Conservation (phyloP, 2,113 vertebrate genomes). For the Urocitellus parryii region DNA sequence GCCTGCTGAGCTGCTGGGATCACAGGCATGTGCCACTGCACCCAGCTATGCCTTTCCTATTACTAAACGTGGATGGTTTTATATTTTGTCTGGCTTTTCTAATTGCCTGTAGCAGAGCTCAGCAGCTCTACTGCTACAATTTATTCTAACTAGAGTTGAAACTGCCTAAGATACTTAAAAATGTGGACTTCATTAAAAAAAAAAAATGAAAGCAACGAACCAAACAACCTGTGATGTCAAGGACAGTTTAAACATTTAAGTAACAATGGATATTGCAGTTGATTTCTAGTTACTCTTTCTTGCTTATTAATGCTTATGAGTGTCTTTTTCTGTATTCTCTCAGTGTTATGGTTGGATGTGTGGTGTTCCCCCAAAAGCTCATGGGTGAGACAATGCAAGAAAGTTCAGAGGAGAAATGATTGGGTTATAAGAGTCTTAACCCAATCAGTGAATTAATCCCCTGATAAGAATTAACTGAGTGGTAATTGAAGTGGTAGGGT, state of each 20-base stretch:
- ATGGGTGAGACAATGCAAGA: too few species aligned
- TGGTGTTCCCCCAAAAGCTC: too few species aligned
- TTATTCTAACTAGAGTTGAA: background rate
- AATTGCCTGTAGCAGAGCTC: background rate
- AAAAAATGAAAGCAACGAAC: background rate
- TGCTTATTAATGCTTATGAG: constrained; percentile 6
- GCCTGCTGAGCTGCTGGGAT: too few species aligned
- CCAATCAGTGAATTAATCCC: too few species aligned
- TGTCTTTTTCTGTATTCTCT: background rate
- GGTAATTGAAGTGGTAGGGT: too few species aligned
- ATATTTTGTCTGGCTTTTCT: constrained; percentile 29
- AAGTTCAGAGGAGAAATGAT: too few species aligned
- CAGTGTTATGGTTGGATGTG: background rate
- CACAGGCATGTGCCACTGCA: too few species aligned
- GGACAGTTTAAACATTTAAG: background rate
- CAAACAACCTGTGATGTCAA: background rate
- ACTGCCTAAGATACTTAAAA: background rate
- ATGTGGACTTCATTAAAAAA: background rate
- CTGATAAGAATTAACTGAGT: too few species aligned
- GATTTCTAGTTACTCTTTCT: constrained; percentile 13
- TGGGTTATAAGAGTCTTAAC: too few species aligned
- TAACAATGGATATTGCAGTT: background rate
- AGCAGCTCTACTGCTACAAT: background rate
- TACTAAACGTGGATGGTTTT: background rate
- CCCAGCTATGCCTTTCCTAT: background rate